These are phyloP conservation scores for Amblyjoppa proteus DNA, from an alignment of 2,888 invertebrate genomes.

Conservation along the genomic window DNA sequence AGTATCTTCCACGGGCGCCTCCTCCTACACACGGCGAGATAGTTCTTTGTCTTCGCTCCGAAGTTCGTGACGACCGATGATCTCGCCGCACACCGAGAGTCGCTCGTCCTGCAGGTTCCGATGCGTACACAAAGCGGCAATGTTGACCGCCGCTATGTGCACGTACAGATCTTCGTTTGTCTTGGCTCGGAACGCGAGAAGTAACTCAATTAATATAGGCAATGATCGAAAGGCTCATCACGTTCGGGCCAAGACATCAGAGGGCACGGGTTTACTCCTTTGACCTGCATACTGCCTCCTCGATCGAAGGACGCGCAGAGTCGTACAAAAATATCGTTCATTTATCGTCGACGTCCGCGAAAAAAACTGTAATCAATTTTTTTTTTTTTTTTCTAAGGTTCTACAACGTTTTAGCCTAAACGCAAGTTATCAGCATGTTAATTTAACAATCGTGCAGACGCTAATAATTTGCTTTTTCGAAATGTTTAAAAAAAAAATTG, in stretches of 20 bases:
- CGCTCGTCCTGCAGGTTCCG: constrained; percentile 11
- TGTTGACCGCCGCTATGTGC: constrained; percentile 6
- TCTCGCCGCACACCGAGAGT: not conserved
- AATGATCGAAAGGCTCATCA: constrained; percentile 27
- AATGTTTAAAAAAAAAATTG: no score
- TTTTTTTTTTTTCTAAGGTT: no score
- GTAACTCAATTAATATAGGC: not conserved
- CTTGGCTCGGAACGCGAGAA: constrained; percentile 10
- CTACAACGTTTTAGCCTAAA: no score
- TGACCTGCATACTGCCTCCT: no score
- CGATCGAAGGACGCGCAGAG: not conserved
- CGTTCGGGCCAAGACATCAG: not conserved
- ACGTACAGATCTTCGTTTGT: constrained; percentile 23
- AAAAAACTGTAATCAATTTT: no score
- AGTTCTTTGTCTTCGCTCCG: constrained; percentile 24
- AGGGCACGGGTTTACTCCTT: not conserved
- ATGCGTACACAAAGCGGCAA: constrained; percentile 15
- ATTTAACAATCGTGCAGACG: no score
- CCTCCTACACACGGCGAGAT: constrained; percentile 3
- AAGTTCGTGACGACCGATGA: not conserved
- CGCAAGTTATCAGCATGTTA: no score
- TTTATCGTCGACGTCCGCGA: not conserved
- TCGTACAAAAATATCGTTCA: not conserved
- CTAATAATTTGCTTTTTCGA: no score
- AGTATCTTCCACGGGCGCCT: not conserved